Evolutionary conservation across 2,797 vertebrate genomes (phyloP).

Genomic region (Neosilurus mollespiculum): DNA sequence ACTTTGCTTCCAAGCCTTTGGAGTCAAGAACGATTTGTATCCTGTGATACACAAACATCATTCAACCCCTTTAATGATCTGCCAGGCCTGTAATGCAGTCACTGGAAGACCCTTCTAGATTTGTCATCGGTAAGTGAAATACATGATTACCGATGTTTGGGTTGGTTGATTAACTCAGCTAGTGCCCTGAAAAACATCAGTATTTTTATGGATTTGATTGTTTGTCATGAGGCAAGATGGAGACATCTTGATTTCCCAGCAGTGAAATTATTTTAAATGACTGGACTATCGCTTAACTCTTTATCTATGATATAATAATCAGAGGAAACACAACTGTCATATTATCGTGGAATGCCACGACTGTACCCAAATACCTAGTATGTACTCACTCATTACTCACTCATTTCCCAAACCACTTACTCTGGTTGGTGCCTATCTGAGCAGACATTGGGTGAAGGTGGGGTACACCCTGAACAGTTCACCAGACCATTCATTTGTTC

Average conservation of each 20-base stretch:
- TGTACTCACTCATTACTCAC: too few species aligned
- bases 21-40: slow-evolving; percentile 1
- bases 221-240: slow-evolving; percentile 6
- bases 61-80: not conserved
- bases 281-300: not conserved
- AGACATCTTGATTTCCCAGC: not conserved
- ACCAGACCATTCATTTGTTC: too few species aligned
- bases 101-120: not conserved
- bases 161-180: slow-evolving; percentile 10
- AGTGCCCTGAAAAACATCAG: slow-evolving; percentile 12
- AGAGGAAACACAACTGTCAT: not conserved
- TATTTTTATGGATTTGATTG: slow-evolving; percentile 14
- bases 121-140: slow-evolving; percentile 1
- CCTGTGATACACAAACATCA: not conserved
- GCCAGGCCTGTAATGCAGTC: not conserved
- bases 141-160: slow-evolving; percentile 1
- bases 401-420: too few species aligned
- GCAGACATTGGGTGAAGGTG: too few species aligned
- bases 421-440: too few species aligned
- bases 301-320: not conserved
- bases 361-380: not conserved
- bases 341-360: not conserved
- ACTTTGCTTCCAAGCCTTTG: slow-evolving; percentile 12
- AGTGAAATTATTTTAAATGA: slow-evolving; percentile 12
- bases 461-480: too few species aligned